These are phyloP conservation scores for Corythucha ciliata DNA, from an alignment of 2,888 invertebrate species.

Conservation along the genomic window DNA sequence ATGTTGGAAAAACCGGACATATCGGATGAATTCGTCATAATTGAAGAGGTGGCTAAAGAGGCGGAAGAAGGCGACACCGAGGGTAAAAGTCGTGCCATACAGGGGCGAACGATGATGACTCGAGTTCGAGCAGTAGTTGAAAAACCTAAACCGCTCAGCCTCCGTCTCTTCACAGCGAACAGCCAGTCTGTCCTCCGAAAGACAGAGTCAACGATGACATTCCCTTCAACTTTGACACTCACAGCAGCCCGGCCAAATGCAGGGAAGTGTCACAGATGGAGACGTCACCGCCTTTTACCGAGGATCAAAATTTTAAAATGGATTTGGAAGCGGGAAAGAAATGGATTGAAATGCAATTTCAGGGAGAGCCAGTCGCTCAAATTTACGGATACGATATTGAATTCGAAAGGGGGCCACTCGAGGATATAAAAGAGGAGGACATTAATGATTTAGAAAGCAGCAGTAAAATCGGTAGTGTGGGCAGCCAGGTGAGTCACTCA, in stretches of 20 bases:
- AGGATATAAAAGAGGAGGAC: slow-evolving; percentile 89
- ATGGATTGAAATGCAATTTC: slow-evolving; percentile 85
- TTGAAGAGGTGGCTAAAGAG: slow-evolving; percentile 80
- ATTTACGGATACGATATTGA: slow-evolving; percentile 63
- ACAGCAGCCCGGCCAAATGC: slow-evolving; percentile 46
- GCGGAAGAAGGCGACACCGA: slow-evolving; percentile 73
- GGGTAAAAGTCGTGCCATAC: slow-evolving; percentile 73
- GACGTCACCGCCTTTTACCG: slow-evolving; percentile 36
- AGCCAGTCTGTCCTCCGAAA: too few relatives aligned
- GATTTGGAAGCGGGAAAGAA: slow-evolving; percentile 61
- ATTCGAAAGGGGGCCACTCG: slow-evolving; percentile 70
- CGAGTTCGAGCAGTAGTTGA: too few relatives aligned
- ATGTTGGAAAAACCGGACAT: slow-evolving; percentile 77
- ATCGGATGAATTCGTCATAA: slow-evolving; percentile 78
- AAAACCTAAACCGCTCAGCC: too few relatives aligned
- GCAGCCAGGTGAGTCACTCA: slow-evolving; percentile 62
- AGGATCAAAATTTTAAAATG: slow-evolving; percentile 46
- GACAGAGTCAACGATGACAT: slow-evolving; percentile 47
- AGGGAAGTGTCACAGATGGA: slow-evolving; percentile 31
- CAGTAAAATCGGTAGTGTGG: slow-evolving; percentile 64
- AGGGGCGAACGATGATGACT: too few relatives aligned
- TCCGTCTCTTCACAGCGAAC: too few relatives aligned
- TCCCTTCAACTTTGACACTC: slow-evolving; percentile 56
- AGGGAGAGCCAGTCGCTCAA: slow-evolving; percentile 54
- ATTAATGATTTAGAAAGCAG: slow-evolving; percentile 73